Conservation (phyloP, 2,888 invertebrate species). For the Julus scandinavius region DNA sequence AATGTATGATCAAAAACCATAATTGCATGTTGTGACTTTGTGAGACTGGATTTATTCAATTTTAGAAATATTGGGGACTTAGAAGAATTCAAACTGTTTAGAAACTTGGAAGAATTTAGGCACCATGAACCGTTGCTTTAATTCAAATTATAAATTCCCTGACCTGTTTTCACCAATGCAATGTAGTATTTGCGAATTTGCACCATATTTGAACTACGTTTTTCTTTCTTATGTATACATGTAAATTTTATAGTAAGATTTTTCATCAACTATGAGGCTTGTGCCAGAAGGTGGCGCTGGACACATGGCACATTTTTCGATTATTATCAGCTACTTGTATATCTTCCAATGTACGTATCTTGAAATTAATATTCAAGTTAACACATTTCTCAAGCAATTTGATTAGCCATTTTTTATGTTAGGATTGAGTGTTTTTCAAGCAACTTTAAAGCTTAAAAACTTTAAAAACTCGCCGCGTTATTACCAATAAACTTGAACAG, state of each 20-base stretch:
- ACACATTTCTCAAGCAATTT: background rate
- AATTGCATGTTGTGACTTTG: background rate
- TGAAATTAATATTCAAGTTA: background rate
- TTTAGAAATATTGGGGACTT: background rate
- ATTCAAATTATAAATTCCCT: background rate
- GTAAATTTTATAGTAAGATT: too few relatives aligned
- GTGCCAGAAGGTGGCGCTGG: background rate
- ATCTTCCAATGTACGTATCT: too few relatives aligned
- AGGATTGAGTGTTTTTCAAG: background rate
- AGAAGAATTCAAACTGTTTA: too few relatives aligned
- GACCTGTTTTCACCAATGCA: background rate
- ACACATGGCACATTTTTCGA: background rate
- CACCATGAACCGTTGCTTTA: too few relatives aligned
- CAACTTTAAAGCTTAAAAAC: background rate
- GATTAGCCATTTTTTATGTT: conserved; percentile 1
- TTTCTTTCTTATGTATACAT: too few relatives aligned
- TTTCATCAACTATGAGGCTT: too few relatives aligned
- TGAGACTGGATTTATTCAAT: background rate
- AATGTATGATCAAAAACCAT: background rate
- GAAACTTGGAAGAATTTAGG: too few relatives aligned
- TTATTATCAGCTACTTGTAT: background rate
- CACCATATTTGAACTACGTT: background rate
- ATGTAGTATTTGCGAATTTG: background rate
- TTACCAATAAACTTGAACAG: conserved; percentile 1
- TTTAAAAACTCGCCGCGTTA: background rate